Evolutionary conservation across 2,888 invertebrate species (phyloP).

Genomic region (Drosophila anomalata): DNA sequence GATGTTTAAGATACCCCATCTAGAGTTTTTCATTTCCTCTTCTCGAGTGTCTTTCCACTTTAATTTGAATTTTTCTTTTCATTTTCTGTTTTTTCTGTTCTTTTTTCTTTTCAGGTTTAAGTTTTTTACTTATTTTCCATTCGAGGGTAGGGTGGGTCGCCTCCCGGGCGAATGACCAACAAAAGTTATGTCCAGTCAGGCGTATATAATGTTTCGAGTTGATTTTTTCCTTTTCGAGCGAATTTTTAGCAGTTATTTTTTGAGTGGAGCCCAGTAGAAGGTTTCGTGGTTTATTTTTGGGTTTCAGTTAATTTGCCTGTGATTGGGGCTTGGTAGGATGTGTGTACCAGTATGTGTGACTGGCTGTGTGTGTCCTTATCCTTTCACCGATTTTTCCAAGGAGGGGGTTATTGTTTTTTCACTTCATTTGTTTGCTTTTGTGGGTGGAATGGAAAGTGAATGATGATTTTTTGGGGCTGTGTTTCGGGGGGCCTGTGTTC

Average conservation of each 20-base stretch:
- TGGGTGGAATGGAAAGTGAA: constrained; percentile 10
- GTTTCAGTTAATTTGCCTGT: constrained; percentile 60
- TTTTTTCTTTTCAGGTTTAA: constrained; percentile 3
- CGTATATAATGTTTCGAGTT: constrained; percentile 67
- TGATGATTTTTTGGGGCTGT: constrained; percentile 22
- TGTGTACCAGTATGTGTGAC: constrained; percentile 16
- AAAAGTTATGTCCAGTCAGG: constrained; percentile 70
- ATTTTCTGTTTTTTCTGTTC: constrained; percentile 21
- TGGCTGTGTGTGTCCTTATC: constrained; percentile 32
- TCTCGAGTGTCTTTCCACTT: constrained; percentile 49
- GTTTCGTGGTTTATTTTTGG: constrained; percentile 38
- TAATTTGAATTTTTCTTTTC: constrained; percentile 47
- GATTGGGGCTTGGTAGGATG: neutral
- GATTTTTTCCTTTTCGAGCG: constrained; percentile 61
- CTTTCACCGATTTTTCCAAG: constrained; percentile 56
- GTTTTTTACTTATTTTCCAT: constrained; percentile 8
- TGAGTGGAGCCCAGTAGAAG: constrained; percentile 5
- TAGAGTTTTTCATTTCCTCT: constrained; percentile 46
- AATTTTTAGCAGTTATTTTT: constrained; percentile 37
- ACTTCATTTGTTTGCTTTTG: constrained; percentile 51
- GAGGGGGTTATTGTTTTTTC: constrained; percentile 34
- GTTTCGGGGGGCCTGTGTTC: neutral
- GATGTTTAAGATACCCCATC: constrained; percentile 52
- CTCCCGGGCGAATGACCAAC: constrained; percentile 26
- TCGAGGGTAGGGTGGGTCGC: neutral